Evolutionary conservation across 2,797 vertebrate species (phyloP).

Genomic region (Myioborus melanocephalus): DNA sequence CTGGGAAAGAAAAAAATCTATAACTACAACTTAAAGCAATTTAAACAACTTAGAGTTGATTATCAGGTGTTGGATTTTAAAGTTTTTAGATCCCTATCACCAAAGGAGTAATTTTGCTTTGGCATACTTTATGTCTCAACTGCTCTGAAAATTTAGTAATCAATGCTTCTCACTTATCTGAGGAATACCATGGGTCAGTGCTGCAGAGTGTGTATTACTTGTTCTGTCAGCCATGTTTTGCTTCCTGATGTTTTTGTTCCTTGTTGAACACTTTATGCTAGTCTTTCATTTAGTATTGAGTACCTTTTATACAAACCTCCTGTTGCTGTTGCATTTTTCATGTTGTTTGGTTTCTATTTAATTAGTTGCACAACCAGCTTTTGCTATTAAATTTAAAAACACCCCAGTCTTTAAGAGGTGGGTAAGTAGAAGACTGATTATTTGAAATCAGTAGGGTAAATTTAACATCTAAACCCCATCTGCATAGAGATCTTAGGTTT

Average conservation of each 20-base stretch:
- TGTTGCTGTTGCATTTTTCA: neutral
- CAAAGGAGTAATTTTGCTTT: neutral
- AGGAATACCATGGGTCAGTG: neutral
- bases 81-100: neutral
- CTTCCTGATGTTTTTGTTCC: neutral
- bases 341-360: neutral
- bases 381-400: neutral
- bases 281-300: neutral
- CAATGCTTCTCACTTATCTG: neutral
- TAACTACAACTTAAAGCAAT: neutral
- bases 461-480: neutral
- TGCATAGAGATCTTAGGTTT: neutral
- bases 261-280: neutral
- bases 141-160: neutral
- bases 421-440: neutral
- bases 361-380: neutral
- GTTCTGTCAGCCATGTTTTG: neutral
- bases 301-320: neutral
- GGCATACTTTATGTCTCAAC: neutral
- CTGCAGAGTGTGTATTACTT: neutral
- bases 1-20: neutral
- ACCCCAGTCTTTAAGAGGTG: neutral
- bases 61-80: neutral
- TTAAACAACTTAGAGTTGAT: neutral
- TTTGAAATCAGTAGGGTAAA: neutral